Percentiles rank a stretch among this genome's conserved stretches.
phyloP scores from a whole-genome alignment of 2,797 vertebrate species.

The Gambusia yucatana region DNA sequence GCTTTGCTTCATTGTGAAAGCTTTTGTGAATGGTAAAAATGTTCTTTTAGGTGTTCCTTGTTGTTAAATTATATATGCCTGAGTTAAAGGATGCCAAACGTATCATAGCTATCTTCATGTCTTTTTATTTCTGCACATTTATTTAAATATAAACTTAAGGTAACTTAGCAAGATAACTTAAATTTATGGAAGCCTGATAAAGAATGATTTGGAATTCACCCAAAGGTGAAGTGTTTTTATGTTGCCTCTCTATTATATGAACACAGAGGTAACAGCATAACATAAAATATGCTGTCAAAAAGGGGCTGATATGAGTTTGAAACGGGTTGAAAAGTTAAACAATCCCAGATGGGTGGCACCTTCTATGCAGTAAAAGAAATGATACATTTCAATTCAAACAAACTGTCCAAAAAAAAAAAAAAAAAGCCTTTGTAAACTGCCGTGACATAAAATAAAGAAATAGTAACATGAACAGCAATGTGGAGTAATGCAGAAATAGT shows the following conservation, averaged over 20 bases:
- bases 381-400: background rate
- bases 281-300: background rate
- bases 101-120: background rate
- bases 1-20: background rate
- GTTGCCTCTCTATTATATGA: background rate
- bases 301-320: background rate
- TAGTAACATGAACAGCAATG: background rate
- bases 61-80: background rate
- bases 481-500: background rate
- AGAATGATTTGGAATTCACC: background rate
- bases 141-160: background rate
- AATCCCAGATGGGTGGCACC: background rate
- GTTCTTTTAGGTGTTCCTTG: background rate
- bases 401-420: background rate
- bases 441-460: background rate
- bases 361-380: background rate
- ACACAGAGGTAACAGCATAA: background rate
- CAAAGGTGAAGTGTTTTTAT: background rate
- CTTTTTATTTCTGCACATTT: background rate
- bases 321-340: background rate
- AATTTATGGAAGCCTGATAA: background rate
- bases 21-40: background rate
- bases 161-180: background rate
- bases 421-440: background rate
- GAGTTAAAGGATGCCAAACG: background rate